Evolutionary conservation across 2,113 vertebrate genomes (phyloP).

Genomic region (Actinemys pallida): DNA sequence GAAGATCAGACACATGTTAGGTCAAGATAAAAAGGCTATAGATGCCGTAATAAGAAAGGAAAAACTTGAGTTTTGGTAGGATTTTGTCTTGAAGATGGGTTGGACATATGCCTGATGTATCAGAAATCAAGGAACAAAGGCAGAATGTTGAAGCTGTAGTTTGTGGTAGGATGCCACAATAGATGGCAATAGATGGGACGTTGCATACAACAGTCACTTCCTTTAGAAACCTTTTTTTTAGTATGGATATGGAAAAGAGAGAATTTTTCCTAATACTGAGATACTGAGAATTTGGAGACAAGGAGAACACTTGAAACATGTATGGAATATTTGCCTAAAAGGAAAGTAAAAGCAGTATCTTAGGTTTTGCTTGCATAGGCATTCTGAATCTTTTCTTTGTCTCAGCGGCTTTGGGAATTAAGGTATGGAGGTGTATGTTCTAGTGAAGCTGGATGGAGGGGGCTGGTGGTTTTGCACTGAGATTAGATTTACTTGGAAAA

Average conservation of each 20-base stretch:
- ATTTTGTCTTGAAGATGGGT: neutral
- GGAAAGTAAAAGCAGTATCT: neutral
- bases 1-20: neutral
- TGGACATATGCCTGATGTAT: neutral
- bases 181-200: conserved; percentile 24
- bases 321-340: neutral
- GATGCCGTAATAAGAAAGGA: neutral
- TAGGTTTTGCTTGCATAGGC: neutral
- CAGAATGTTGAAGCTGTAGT: neutral
- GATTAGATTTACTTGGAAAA: neutral
- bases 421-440: neutral
- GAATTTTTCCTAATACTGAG: neutral
- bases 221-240: neutral
- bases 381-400: neutral
- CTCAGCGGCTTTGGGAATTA: neutral
- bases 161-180: neutral
- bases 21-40: neutral
- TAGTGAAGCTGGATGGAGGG: neutral
- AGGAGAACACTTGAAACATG: neutral
- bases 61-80: neutral
- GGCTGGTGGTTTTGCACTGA: neutral
- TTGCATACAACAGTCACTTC: neutral
- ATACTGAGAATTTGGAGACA: rapidly evolving
- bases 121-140: neutral
- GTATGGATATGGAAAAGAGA: neutral